Evolutionary conservation across 1,140 invertebrate genomes (phyloP).

Genomic region (Glossosoma conforme): DNA sequence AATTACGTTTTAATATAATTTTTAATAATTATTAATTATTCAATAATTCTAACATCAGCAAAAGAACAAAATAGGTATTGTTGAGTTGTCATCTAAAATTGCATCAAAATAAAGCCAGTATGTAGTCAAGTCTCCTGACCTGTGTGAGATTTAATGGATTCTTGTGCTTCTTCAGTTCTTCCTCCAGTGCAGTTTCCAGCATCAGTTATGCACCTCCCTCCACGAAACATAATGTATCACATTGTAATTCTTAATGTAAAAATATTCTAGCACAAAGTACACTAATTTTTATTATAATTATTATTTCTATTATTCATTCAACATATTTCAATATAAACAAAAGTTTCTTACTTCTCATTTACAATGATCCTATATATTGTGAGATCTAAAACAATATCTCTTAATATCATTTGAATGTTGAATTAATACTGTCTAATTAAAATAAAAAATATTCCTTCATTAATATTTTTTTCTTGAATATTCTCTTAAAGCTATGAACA

Average conservation of each 20-base stretch:
- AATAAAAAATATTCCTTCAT: slow-evolving; percentile 29
- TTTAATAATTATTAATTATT: too few species aligned
- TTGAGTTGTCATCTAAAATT: too few species aligned
- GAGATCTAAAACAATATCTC: slow-evolving; percentile 33
- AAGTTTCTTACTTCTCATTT: slow-evolving; percentile 27
- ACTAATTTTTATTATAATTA: slow-evolving; percentile 26
- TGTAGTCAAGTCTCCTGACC: too few species aligned
- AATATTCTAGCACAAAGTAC: slow-evolving; percentile 32
- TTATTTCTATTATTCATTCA: slow-evolving; percentile 28
- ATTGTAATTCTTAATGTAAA: slow-evolving; percentile 31
- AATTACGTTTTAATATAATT: too few species aligned
- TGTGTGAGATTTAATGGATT: too few species aligned
- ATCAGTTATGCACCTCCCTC: too few species aligned
- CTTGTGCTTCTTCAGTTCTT: too few species aligned
- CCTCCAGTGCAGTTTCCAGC: too few species aligned
- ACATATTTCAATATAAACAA: slow-evolving; percentile 29
- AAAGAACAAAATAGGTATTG: too few species aligned
- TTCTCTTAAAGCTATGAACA: slow-evolving; percentile 33
- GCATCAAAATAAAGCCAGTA: too few species aligned
- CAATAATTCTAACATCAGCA: too few species aligned
- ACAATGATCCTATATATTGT: slow-evolving; percentile 30
- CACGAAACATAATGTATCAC: slow-evolving; percentile 31
- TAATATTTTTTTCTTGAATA: slow-evolving; percentile 20
- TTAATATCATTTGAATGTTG: slow-evolving; percentile 33
- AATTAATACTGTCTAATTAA: slow-evolving; percentile 33